Evolutionary conservation across 2,113 vertebrate species (phyloP), one percentile per base, ranked within the genome.

Genomic region (Urocynchramus pylzowi): DNA sequence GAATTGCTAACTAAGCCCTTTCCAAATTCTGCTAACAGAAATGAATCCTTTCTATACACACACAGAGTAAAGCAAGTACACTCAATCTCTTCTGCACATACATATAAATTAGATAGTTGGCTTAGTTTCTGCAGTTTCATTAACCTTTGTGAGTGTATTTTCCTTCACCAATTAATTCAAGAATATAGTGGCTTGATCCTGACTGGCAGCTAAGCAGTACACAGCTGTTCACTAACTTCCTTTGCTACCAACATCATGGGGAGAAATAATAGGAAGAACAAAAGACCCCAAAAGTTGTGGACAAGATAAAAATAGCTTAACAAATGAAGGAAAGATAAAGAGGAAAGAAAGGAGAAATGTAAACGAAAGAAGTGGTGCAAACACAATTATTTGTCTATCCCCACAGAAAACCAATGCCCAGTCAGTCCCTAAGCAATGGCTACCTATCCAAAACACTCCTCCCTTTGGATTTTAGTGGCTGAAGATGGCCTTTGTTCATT

Each of bases 131-230:
- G 64, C 15, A 57, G 69, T 87, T 91, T 41, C 73, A 87, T 94
- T 95, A 95, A 87, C 87, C 77, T 95, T 77, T 89, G 33, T 64
- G 53, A 89, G 63, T 83, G 18, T 47, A 73, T 76, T 64, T 89
- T 86, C 30, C 30, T 27, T 69, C 41, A 89, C 2, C 49, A 73
- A 65, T 80, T 81, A 95, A 89, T 80, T 87, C 19, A 65, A 80
- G 24, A 87, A 84, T 31, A 19, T 35, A 56, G 49, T 69, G 37
- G 7, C 47, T 89, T 87, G 49, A 44, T 39, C 27, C 41, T 65
- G 53, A 6, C 30, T 84, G 67, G 37, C 31, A 87, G 27, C n/a
- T 84, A 69, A 81, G 41, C n/a, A n/a, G 19, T 53, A 69, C 11
- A 35, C 8, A 89, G 21, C 33, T 24, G 52, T 27, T 69, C 27